These are phyloP conservation scores for Lottia gigantea DNA, from an alignment of 2,888 invertebrate genomes.

Conservation along the genomic window DNA sequence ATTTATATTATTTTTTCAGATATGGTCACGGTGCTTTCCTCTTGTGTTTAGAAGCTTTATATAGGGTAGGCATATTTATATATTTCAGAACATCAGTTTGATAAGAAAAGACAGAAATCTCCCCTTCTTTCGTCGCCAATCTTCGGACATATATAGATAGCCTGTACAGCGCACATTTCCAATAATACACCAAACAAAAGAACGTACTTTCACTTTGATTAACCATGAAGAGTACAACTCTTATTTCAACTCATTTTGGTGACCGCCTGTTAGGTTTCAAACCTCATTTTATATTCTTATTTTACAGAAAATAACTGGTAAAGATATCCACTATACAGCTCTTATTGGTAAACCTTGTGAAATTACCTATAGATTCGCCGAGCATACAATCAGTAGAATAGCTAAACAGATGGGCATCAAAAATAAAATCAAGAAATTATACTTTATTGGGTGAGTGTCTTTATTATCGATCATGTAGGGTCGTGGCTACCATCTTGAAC, in stretches of 20 bases:
- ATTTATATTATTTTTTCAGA: conserved; percentile 36
- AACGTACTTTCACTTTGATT: no score
- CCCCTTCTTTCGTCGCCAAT: no score
- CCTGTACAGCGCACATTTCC: no score
- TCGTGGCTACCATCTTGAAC: no score
- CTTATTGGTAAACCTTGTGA: conserved; percentile 68
- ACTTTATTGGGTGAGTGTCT: conserved; percentile 65
- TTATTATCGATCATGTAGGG: no score
- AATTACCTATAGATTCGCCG: conserved; percentile 67
- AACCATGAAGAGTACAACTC: no score
- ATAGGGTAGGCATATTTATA: conserved; percentile 49
- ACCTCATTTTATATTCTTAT: neutral
- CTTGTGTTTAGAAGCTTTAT: conserved; percentile 65
- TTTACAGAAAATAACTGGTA: conserved; percentile 66
- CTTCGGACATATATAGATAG: no score
- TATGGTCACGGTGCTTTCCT: conserved; percentile 68
- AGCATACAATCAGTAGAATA: conserved; percentile 61
- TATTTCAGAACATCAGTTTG: no score
- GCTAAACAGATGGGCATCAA: conserved; percentile 59
- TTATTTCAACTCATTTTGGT: no score
- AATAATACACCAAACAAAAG: no score
- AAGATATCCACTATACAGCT: conserved; percentile 60
- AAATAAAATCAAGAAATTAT: conserved; percentile 61
- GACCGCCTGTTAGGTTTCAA: no score
- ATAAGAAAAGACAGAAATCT: no score